These are phyloP conservation scores for Drosophila imparisetae DNA, from an alignment of 2,888 invertebrate species.

Conservation along the genomic window DNA sequence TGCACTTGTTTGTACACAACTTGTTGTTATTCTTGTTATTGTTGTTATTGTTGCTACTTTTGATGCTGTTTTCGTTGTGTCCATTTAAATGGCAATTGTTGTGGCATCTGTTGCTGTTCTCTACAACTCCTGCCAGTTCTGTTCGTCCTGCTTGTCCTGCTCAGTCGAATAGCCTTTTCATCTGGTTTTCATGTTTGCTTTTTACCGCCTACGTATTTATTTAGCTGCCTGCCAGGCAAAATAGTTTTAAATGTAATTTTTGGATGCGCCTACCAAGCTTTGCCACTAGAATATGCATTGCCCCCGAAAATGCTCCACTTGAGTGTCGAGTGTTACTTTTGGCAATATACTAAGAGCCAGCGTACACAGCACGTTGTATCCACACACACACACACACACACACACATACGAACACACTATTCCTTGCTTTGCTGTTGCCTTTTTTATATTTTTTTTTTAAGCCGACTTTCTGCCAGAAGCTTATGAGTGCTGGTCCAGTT, in stretches of 20 bases:
- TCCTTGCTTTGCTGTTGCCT: slow-evolving; percentile 15
- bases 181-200: slow-evolving; percentile 67
- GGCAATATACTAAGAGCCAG: slow-evolving; percentile 53
- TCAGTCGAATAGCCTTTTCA: slow-evolving; percentile 25
- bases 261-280: slow-evolving; percentile 56
- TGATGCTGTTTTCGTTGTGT: slow-evolving; percentile 49
- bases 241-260: slow-evolving; percentile 78
- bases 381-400: slow-evolving; percentile 27
- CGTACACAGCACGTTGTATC: slow-evolving; percentile 16
- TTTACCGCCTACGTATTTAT: slow-evolving; percentile 48
- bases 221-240: slow-evolving; percentile 57
- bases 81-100: slow-evolving; percentile 68
- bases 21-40: slow-evolving; percentile 44
- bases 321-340: slow-evolving; percentile 74
- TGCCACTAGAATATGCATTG: slow-evolving; percentile 61
- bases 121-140: slow-evolving; percentile 17
- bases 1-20: slow-evolving; percentile 43
- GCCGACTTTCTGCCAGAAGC: slow-evolving; percentile 28
- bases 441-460: slow-evolving; percentile 25
- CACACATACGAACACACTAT: not conserved
- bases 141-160: not conserved
- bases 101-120: slow-evolving; percentile 73
- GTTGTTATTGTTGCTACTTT: slow-evolving; percentile 25
- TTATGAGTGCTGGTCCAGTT: slow-evolving; percentile 68
- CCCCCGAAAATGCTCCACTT: slow-evolving; percentile 52